Conservation (phyloP, 92 coral and sea anemone species). For the Umimayanthus kanabou region DNA sequence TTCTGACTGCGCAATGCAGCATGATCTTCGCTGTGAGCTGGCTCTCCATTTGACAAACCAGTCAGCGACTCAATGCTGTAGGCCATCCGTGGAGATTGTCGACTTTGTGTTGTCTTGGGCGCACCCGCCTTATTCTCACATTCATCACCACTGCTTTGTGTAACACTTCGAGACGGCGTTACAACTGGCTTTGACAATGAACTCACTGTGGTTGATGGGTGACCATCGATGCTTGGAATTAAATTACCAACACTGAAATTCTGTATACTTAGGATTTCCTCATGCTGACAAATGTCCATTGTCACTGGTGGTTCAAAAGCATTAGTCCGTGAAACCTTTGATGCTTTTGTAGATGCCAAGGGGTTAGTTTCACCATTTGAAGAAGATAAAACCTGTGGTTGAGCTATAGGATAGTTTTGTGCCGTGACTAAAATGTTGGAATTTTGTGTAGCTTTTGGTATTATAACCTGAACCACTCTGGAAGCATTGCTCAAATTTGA, state of each 20-base stretch:
- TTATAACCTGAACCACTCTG: not conserved
- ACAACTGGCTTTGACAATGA: constrained; percentile 23
- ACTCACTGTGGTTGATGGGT: constrained; percentile 44
- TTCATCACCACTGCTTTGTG: not conserved
- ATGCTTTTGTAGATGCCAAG: not conserved
- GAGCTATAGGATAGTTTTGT: not conserved
- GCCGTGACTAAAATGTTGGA: not conserved
- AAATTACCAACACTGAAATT: constrained; percentile 70
- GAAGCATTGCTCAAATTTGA: constrained; percentile 8
- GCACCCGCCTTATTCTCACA: constrained; percentile 19
- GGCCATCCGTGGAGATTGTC: constrained; percentile 63
- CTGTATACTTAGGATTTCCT: constrained; percentile 73
- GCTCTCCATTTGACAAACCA: constrained; percentile 49
- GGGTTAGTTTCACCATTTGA: not conserved
- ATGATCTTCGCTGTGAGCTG: constrained; percentile 12
- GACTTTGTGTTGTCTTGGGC: constrained; percentile 28
- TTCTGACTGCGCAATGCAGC: not conserved
- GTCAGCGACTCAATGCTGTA: constrained; percentile 85
- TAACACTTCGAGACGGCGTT: constrained; percentile 31
- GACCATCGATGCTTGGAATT: constrained; percentile 68
- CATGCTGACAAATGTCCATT: constrained; percentile 74
- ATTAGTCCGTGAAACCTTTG: constrained; percentile 8
- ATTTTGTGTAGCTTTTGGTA: not conserved
- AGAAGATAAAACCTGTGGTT: constrained; percentile 9
- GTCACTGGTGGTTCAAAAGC: not conserved